Evolutionary conservation across 2,888 invertebrate species (phyloP).

Genomic region (Petrolisthes cinctipes): DNA sequence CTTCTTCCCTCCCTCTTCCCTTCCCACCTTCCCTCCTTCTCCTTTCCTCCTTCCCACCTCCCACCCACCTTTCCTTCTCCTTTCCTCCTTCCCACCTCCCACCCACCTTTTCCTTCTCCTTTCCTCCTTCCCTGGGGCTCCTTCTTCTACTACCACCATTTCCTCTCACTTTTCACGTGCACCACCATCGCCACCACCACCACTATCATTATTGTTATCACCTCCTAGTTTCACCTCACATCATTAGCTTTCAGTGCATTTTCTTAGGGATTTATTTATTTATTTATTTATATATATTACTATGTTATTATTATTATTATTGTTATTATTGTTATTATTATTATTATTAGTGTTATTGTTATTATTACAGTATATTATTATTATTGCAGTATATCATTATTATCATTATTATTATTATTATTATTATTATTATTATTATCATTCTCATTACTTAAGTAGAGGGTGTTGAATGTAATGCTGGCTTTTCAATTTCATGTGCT

Average conservation of each 20-base stretch:
- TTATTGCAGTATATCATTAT: not conserved
- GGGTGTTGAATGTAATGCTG: not conserved
- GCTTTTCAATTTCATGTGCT: not conserved
- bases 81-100: too few relatives aligned
- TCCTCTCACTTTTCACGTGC: too few relatives aligned
- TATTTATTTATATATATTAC: too few relatives aligned
- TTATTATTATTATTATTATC: constrained; percentile 12
- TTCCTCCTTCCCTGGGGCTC: not conserved
- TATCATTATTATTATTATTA: not conserved
- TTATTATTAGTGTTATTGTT: constrained; percentile 20
- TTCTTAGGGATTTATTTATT: too few relatives aligned
- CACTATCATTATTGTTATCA: too few relatives aligned
- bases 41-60: too few relatives aligned
- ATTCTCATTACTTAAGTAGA: not conserved
- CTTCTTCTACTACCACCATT: too few relatives aligned
- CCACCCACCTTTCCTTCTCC: too few relatives aligned
- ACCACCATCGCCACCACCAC: not conserved
- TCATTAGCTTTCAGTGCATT: not conserved
- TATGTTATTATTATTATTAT: not conserved
- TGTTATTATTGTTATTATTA: constrained; percentile 13
- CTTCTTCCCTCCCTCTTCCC: too few relatives aligned
- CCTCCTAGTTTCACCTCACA: too few relatives aligned
- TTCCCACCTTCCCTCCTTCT: too few relatives aligned
- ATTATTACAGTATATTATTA: not conserved
- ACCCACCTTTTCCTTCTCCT: too few relatives aligned